A percentile compares a stretch with the other conserved stretches of the same genome.
Evolutionary conservation across 2,113 vertebrate genomes (phyloP).

Genomic region (Oenanthe oenanthe): DNA sequence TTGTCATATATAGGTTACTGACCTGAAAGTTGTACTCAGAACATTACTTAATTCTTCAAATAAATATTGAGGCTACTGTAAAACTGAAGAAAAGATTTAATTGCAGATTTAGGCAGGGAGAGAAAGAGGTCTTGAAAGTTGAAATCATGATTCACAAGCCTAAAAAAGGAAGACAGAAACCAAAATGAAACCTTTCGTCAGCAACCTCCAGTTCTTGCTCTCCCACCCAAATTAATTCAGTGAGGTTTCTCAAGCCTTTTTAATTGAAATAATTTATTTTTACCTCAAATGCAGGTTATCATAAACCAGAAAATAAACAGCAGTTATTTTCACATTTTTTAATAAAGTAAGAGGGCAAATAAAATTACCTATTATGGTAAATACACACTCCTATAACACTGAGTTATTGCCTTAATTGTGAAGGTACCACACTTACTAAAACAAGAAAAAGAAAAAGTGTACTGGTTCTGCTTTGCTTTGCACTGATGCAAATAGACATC

Average conservation of each 20-base stretch:
- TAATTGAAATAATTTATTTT: neutral
- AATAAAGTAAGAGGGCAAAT: neutral
- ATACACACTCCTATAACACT: neutral
- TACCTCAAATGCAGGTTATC: neutral
- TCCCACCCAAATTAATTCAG: conserved; percentile 41
- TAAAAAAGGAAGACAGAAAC: conserved; percentile 17
- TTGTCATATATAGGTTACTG: neutral
- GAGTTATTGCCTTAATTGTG: neutral
- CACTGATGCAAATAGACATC: neutral
- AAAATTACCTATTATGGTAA: neutral
- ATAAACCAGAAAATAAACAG: neutral
- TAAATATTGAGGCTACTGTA: neutral
- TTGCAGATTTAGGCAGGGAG: neutral
- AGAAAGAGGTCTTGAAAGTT: conserved; percentile 11
- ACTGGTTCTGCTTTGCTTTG: neutral
- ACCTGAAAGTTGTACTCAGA: neutral
- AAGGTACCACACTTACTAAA: neutral
- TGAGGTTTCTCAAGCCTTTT: neutral
- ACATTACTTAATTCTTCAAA: neutral
- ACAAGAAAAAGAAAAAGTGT: neutral
- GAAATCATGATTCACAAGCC: conserved; percentile 29
- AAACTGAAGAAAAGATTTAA: neutral
- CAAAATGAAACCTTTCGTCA: conserved; percentile 22
- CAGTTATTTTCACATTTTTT: neutral
- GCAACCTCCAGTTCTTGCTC: conserved; percentile 43